Conservation (phyloP, 2,113 vertebrate species). For the Neogale vison region DNA sequence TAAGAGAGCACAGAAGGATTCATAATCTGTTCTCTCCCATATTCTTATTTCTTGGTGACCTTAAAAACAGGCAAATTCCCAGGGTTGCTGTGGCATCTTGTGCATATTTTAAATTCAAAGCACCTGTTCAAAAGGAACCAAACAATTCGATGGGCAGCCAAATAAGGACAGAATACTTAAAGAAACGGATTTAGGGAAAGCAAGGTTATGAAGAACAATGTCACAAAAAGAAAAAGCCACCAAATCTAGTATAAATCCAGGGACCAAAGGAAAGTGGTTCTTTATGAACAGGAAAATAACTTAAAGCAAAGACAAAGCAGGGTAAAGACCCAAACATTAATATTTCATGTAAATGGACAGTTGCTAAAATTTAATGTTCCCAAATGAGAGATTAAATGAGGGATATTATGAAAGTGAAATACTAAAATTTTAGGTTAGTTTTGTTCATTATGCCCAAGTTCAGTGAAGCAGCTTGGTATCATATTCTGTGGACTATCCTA, state of each 20-base stretch:
- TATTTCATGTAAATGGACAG: neutral
- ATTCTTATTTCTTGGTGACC: neutral
- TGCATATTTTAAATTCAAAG: slow-evolving; percentile 26
- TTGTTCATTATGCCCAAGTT: neutral
- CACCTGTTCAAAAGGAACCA: neutral
- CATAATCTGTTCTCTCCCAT: neutral
- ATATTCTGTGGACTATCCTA: neutral
- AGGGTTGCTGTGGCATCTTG: neutral
- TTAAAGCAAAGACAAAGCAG: neutral
- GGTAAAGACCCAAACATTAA: neutral
- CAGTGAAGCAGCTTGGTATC: neutral
- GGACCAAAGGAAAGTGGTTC: neutral
- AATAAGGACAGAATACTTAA: neutral
- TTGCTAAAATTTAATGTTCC: neutral
- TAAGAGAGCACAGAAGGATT: neutral
- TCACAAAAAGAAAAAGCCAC: neutral
- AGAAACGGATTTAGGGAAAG: neutral
- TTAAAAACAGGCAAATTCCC: neutral
- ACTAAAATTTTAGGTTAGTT: neutral
- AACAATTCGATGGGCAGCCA: neutral
- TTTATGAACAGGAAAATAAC: neutral
- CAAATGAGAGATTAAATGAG: neutral
- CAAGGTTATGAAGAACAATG: neutral
- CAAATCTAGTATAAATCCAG: neutral
- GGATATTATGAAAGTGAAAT: neutral